Evolutionary conservation across 2,113 vertebrate genomes (phyloP), one percentile per base, ranked within the genome.

Genomic region (Silurus asotus): DNA sequence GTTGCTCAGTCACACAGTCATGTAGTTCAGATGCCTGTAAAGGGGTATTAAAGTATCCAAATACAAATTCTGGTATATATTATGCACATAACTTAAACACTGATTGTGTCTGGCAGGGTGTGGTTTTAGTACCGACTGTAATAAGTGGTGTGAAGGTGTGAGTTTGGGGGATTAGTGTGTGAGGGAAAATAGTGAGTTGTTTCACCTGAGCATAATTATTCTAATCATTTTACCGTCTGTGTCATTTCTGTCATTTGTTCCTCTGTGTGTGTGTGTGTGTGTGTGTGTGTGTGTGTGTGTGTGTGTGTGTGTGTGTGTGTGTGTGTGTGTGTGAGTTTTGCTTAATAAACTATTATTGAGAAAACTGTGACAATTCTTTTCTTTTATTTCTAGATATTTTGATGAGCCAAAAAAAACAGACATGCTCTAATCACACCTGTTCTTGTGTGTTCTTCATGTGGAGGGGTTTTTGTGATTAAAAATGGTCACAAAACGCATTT

Each of bases 221-320:
- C 6, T 15, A 28, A 37, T 70, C 8, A 70, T 70, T 13, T 67
- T 45, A 45, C 11, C 67, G 37, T 37, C 37, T 37, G 37, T 37
- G 37, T 37, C 28, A 37, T 69, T 25, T 70, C 67, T 69, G 67
- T 70, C 67, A 28, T 69, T 37, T 37, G 10, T 69, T 69, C 25
- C n/a, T 28, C 25, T 11, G 8, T 23, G 37, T 37, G 37, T 37
- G 37, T 37, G 37, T 37, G 15, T 23, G 17, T 45, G 62, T 65
- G 62, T 65, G 62, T 65, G 62, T 65, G 64, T 67, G 64, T 72
- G 69, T 72, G 69, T 48, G 28, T 72, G 69, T 45, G 64, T 65
- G n/a, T 28, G 64, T 67, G 64, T 67, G n/a, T 28, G n/a, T 67
- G 64, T 5, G 25, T 77, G 15, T 15, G 17, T 56, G 8, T 55